Evolutionary conservation across 1,140 invertebrate genomes (phyloP).

Genomic region (Zaprionus kolodkinae): DNA sequence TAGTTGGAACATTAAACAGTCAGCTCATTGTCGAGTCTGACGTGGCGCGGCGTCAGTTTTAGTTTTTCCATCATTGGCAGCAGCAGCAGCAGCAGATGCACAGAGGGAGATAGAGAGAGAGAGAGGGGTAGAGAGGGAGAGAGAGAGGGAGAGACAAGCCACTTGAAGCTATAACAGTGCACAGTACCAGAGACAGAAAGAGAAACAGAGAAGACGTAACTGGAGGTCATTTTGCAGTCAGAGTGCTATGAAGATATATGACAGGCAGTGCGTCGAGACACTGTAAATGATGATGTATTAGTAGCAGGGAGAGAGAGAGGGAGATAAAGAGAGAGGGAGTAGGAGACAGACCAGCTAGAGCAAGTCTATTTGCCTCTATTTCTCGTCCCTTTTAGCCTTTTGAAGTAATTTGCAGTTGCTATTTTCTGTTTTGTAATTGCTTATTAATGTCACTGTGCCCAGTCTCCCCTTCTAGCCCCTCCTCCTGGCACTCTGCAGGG

Average conservation of each 20-base stretch:
- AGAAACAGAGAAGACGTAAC: conserved; percentile 45
- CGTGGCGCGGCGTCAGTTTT: conserved; percentile 69
- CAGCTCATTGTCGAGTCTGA: conserved; percentile 75
- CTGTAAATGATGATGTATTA: conserved; percentile 66
- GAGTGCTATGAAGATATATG: conserved; percentile 68
- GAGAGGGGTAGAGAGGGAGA: conserved; percentile 31
- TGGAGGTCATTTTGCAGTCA: conserved; percentile 69
- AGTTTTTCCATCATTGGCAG: conserved; percentile 61
- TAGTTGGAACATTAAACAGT: conserved; percentile 71
- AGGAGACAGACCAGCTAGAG: background rate
- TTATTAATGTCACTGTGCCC: conserved; percentile 78
- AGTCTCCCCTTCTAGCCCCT: background rate
- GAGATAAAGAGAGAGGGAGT: background rate
- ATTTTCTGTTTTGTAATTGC: conserved; percentile 79
- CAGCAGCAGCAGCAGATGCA: background rate
- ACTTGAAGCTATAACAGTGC: conserved; percentile 76
- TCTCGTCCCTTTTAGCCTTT: conserved; percentile 69
- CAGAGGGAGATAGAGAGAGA: background rate
- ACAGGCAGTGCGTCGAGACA: conserved; percentile 23
- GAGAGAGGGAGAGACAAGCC: conserved; percentile 55
- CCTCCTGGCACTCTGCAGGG: background rate
- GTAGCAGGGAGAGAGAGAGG: background rate
- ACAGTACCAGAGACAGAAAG: conserved; percentile 24
- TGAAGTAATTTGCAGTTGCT: conserved; percentile 80
- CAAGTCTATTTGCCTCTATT: conserved; percentile 5